phyloP scores from a whole-genome alignment of 1,140 invertebrate species.

The Conus ventricosus region DNA sequence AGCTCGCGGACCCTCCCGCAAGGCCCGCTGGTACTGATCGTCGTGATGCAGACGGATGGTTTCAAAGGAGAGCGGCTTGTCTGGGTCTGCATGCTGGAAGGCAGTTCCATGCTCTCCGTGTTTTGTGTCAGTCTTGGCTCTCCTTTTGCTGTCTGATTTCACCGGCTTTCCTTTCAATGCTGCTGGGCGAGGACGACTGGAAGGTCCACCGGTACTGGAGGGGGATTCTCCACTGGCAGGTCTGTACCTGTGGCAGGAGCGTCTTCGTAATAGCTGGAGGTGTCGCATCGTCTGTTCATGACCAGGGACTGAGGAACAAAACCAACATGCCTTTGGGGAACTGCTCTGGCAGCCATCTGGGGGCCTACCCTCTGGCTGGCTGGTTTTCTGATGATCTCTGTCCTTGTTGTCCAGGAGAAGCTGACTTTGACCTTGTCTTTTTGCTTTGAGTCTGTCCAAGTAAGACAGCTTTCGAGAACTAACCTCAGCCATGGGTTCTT shows the following conservation, averaged over 20 bases:
- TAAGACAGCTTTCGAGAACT: neutral
- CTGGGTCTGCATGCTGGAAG: too few species aligned
- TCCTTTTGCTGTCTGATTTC: too few species aligned
- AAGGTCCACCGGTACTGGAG: neutral
- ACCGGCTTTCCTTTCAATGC: neutral
- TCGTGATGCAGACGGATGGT: neutral
- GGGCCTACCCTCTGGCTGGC: neutral
- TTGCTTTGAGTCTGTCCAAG: constrained; percentile 7
- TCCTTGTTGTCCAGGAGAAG: neutral
- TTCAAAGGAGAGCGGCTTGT: neutral
- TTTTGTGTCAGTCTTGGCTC: too few species aligned
- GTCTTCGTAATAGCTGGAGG: neutral
- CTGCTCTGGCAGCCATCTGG: neutral
- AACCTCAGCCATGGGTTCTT: neutral
- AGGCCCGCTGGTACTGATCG: neutral
- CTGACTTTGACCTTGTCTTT: neutral
- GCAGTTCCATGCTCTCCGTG: too few species aligned
- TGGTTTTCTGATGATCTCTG: neutral
- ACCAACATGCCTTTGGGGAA: neutral
- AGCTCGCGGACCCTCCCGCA: neutral
- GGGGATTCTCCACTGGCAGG: neutral
- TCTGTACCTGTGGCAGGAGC: neutral
- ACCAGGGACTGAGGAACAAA: neutral
- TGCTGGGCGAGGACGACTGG: too few species aligned
- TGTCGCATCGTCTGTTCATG: neutral